phyloP scores from a whole-genome alignment of 2,888 invertebrate species.

The Raillietiella orientalis region DNA sequence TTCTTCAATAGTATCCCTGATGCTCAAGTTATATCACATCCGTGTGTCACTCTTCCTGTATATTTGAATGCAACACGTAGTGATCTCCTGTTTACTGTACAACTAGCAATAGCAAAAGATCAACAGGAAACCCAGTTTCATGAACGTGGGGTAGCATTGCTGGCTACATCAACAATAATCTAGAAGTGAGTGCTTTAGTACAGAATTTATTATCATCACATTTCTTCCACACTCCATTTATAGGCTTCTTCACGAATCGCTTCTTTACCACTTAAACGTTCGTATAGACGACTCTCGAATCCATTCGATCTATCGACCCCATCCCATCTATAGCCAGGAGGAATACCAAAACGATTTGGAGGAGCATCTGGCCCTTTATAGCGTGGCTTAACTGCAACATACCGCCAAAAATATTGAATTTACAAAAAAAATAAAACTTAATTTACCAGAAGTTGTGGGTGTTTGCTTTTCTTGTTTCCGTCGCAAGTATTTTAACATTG shows the following conservation, averaged over 20 bases:
- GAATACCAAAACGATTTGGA: constrained; percentile 68
- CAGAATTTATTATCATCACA: constrained; percentile 21
- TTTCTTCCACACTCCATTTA: constrained; percentile 77
- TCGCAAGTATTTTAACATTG: constrained; percentile 61
- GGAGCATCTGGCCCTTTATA: constrained; percentile 49
- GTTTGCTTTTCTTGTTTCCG: constrained; percentile 24
- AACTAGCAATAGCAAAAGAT: constrained; percentile 60
- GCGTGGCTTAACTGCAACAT: constrained; percentile 22
- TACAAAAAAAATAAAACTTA: constrained; percentile 1
- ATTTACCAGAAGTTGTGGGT: constrained; percentile 4
- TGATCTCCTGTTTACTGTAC: constrained; percentile 77
- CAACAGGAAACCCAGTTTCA: constrained; percentile 88
- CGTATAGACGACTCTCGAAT: constrained; percentile 65
- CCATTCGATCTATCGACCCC: constrained; percentile 92
- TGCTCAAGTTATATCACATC: no score
- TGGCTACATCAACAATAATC: constrained; percentile 53
- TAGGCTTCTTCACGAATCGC: constrained; percentile 57
- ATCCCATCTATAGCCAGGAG: constrained; percentile 90
- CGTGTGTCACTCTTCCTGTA: constrained; percentile 69
- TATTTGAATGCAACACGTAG: constrained; percentile 87
- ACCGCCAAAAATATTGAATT: background rate
- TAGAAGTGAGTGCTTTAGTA: constrained; percentile 18
- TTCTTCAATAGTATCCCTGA: constrained; percentile 4
- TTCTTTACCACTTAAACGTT: constrained; percentile 31
- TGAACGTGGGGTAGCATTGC: constrained; percentile 84